phyloP scores from a whole-genome alignment of 2,888 invertebrate genomes.

The Nephrocerus scutellatus region DNA sequence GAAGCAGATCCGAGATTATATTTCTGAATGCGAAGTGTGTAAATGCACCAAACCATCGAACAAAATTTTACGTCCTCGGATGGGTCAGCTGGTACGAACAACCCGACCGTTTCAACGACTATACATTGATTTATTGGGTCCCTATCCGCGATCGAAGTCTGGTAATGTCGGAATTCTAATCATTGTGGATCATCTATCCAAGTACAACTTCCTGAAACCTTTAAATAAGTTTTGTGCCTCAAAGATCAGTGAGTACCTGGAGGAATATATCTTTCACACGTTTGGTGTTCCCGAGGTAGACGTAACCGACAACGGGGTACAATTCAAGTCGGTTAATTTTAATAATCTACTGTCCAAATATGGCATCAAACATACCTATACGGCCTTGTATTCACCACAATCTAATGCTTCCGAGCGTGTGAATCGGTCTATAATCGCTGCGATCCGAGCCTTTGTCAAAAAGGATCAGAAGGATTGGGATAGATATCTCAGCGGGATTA shows the following conservation, averaged over 20 bases:
- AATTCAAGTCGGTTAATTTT: conserved; percentile 22
- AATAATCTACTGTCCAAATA: conserved; percentile 16
- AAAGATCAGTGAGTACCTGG: conserved; percentile 2
- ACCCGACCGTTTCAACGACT: conserved; percentile 13
- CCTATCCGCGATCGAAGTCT: conserved; percentile 9
- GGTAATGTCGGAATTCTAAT: conserved; percentile 11
- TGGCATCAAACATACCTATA: conserved; percentile 19
- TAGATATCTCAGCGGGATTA: conserved; percentile 9
- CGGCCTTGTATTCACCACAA: conserved; percentile 33
- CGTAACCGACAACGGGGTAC: conserved; percentile 28
- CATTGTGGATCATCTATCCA: conserved; percentile 13
- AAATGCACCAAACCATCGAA: conserved; percentile 2
- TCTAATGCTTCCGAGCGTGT: conserved; percentile 33
- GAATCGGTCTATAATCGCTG: conserved; percentile 31
- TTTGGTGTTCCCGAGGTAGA: conserved; percentile 26
- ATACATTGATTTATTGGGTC: conserved; percentile 13
- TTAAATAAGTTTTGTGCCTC: conserved; percentile 9
- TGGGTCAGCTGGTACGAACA: no score
- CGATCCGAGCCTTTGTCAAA: conserved; percentile 21
- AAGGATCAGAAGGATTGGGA: conserved; percentile 19
- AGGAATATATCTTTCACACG: conserved; percentile 20
- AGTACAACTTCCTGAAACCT: conserved; percentile 10
- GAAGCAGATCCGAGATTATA: conserved; percentile 7
- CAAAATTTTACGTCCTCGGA: not conserved
- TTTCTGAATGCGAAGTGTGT: conserved; percentile 3